Evolutionary conservation across 2,113 vertebrate genomes (phyloP).

Genomic region (Hypomesus transpacificus): DNA sequence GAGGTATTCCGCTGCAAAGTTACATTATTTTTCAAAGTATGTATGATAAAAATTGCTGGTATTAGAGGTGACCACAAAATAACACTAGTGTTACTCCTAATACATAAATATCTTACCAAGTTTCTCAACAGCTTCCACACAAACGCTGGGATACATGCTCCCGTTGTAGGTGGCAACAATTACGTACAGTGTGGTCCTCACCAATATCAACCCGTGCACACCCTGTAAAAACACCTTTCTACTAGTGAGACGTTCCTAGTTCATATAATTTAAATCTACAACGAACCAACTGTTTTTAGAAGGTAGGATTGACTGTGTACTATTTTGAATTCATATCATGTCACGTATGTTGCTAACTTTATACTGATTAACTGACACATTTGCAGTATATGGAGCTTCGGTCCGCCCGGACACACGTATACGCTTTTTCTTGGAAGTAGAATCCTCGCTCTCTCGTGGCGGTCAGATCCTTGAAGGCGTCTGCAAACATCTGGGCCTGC

Average conservation of each 20-base stretch:
- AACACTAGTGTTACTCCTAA: too few species aligned
- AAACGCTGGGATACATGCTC: constrained; percentile 76
- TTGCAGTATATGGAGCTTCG: constrained; percentile 70
- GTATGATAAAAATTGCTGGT: not conserved
- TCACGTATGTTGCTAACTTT: not conserved
- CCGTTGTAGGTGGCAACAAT: constrained; percentile 69
- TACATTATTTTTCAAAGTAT: not conserved
- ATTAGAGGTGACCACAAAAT: not conserved
- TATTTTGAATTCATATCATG: not conserved
- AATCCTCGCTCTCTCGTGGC: constrained; percentile 64
- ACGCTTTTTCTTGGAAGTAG: constrained; percentile 62
- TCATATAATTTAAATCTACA: too few species aligned
- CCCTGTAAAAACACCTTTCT: constrained; percentile 42
- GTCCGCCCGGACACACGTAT: constrained; percentile 69
- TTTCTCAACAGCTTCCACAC: constrained; percentile 77
- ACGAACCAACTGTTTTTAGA: too few species aligned
- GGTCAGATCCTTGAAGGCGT: constrained; percentile 65
- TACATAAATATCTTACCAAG: constrained; percentile 59
- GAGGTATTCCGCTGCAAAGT: constrained; percentile 44
- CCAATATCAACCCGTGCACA: constrained; percentile 66
- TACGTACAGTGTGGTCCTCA: constrained; percentile 67
- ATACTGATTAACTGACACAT: constrained; percentile 50
- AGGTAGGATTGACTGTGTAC: too few species aligned
- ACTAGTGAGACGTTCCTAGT: too few species aligned
- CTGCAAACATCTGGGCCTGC: constrained; percentile 54